phyloP scores from a whole-genome alignment of 2,113 vertebrate species.

The Elachura formosa region DNA sequence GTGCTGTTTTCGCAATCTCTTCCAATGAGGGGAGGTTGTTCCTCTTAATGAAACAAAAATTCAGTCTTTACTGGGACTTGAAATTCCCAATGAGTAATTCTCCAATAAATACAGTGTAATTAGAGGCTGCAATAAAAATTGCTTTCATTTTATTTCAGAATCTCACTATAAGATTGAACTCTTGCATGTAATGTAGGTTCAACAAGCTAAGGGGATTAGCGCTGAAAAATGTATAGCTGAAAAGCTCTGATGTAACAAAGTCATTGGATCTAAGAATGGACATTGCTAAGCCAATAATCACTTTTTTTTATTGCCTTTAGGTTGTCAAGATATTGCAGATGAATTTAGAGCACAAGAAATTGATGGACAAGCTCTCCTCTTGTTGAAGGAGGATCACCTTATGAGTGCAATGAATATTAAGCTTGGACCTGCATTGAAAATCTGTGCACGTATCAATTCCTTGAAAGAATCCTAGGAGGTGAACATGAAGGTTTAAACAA shows the following conservation, averaged over 20 bases:
- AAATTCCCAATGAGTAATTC: not conserved
- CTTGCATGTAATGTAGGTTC: not conserved
- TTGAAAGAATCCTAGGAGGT: constrained; percentile 83
- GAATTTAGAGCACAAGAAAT: constrained; percentile 96
- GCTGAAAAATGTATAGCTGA: not conserved
- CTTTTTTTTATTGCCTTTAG: constrained; percentile 66
- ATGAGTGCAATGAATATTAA: constrained; percentile 99
- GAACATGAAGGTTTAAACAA: constrained; percentile 21
- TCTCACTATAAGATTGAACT: not conserved
- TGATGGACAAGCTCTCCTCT: constrained; percentile 94
- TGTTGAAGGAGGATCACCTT: constrained; percentile 96
- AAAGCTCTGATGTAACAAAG: not conserved
- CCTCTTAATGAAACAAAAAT: not conserved
- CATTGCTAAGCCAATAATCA: not conserved
- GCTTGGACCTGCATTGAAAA: constrained; percentile 94
- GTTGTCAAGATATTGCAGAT: constrained; percentile 93
- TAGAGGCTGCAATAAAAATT: not conserved
- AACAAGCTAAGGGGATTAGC: not conserved
- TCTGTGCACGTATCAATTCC: constrained; percentile 95
- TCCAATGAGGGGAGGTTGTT: not conserved
- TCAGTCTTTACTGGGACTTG: not conserved
- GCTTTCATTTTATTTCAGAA: not conserved
- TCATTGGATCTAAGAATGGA: not conserved
- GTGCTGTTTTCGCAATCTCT: not conserved
- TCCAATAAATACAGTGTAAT: not conserved